These are phyloP conservation scores for Helobdella robusta DNA, from an alignment of 2,888 invertebrate species.

Conservation along the genomic window DNA sequence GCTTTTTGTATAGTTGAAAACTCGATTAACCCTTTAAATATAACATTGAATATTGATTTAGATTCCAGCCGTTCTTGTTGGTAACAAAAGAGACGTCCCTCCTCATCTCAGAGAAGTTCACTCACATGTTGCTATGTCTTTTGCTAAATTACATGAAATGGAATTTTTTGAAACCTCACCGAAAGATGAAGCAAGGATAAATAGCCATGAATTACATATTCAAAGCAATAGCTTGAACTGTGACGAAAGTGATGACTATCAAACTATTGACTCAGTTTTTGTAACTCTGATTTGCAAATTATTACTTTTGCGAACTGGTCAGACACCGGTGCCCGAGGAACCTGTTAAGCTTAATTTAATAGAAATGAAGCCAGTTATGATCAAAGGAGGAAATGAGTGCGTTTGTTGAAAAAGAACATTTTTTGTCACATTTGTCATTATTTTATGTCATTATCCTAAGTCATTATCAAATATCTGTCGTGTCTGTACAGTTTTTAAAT, in stretches of 20 bases:
- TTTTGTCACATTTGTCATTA: background rate
- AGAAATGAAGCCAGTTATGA: slow-evolving; percentile 24
- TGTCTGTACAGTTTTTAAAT: no score
- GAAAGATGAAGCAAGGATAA: slow-evolving; percentile 58
- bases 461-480: no score
- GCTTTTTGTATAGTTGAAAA: no score
- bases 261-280: slow-evolving; percentile 67
- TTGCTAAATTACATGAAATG: slow-evolving; percentile 55
- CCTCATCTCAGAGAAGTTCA: slow-evolving; percentile 56
- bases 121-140: slow-evolving; percentile 63
- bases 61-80: slow-evolving; percentile 60
- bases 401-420: background rate
- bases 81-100: slow-evolving; percentile 66
- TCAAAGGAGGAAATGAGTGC: slow-evolving; percentile 20
- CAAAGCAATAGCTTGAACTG: no score
- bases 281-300: slow-evolving; percentile 71
- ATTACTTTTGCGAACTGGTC: slow-evolving; percentile 21
- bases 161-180: slow-evolving; percentile 75
- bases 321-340: slow-evolving; percentile 23
- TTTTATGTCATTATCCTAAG: no score
- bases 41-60: no score
- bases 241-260: background rate
- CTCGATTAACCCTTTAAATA: no score
- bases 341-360: slow-evolving; percentile 20
- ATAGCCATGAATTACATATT: no score